Evolutionary conservation across 2,888 invertebrate genomes (phyloP).

Genomic region (Heliconius ismenius): DNA sequence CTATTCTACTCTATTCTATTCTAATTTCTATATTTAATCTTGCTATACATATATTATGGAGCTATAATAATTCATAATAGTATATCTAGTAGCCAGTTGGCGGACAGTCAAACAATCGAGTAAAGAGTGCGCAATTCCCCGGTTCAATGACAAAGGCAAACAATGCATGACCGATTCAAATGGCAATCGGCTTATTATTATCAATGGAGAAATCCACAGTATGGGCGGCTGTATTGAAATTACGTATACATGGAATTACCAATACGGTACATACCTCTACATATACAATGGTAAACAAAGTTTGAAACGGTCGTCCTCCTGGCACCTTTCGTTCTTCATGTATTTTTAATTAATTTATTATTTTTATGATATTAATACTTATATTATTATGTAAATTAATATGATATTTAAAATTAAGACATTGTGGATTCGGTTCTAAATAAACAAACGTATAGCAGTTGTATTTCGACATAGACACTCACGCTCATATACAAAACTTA

Average conservation of each 20-base stretch:
- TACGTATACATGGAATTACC: conserved; percentile 53
- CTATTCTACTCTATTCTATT: no score
- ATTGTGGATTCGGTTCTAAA: conserved; percentile 9
- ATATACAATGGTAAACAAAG: not conserved
- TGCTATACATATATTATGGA: not conserved
- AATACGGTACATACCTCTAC: conserved; percentile 45
- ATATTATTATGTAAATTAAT: not conserved
- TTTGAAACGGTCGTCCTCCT: no score
- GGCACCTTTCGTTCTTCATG: not conserved
- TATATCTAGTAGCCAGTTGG: conserved; percentile 42
- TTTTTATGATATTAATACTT: not conserved
- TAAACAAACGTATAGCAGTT: conserved; percentile 27
- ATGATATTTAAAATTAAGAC: not conserved
- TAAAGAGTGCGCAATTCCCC: conserved; percentile 59
- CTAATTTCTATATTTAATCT: not conserved
- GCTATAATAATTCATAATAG: conserved; percentile 16
- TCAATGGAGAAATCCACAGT: conserved; percentile 74
- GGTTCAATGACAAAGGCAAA: conserved; percentile 71
- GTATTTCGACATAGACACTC: not conserved
- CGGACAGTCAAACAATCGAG: conserved; percentile 54
- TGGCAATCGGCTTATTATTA: conserved; percentile 67
- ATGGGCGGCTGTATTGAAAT: conserved; percentile 70
- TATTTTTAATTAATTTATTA: not conserved
- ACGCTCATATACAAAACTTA: not conserved
- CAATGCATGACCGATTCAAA: conserved; percentile 64